Conservation (phyloP, 53 echinoderm and acorn worm species). For the Glandiceps talaboti region DNA sequence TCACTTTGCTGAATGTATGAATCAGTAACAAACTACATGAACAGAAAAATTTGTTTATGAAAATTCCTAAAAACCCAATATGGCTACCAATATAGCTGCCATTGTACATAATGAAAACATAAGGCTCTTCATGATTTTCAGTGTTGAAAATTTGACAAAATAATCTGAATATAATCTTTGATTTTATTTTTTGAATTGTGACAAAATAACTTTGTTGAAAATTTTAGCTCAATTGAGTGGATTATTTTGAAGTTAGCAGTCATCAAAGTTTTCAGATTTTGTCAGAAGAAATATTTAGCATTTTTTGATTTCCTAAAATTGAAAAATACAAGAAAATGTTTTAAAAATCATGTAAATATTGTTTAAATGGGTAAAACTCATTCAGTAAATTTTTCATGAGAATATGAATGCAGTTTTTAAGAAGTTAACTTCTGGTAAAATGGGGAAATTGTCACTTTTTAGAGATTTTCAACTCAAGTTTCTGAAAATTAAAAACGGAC, state of each 20-base stretch:
- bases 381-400: background rate
- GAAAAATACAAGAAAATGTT: background rate
- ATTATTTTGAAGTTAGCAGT: background rate
- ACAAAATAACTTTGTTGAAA: no score
- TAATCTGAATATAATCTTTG: no score
- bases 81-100: background rate
- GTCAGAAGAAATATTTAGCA: background rate
- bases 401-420: background rate
- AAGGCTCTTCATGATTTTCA: background rate
- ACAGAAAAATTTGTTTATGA: no score
- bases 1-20: no score
- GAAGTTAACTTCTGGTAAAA: background rate
- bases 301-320: background rate
- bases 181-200: no score
- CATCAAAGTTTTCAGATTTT: background rate
- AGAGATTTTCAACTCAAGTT: background rate
- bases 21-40: no score
- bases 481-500: background rate
- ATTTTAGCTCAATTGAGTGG: no score
- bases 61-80: no score
- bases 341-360: background rate
- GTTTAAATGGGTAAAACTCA: background rate
- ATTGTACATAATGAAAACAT: no score
- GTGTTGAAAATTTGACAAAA: no score
- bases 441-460: background rate